Evolutionary conservation across 2,797 vertebrate genomes (phyloP).

Genomic region (Esox lucius): DNA sequence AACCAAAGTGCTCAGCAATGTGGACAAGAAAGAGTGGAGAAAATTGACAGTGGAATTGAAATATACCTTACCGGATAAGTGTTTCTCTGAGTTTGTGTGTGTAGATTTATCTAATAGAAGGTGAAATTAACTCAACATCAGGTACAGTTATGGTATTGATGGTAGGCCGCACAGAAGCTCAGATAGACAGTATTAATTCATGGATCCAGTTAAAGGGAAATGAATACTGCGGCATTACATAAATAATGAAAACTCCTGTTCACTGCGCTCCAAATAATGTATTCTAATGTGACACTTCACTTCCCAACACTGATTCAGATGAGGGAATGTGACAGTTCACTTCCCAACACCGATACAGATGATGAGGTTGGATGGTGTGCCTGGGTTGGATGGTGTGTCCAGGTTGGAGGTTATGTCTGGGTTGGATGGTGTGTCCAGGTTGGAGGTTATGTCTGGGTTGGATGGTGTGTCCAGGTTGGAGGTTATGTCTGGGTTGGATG

Average conservation of each 20-base stretch:
- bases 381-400: no score
- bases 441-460: no score
- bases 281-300: background rate
- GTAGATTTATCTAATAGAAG: constrained; percentile 10
- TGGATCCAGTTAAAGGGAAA: constrained; percentile 32
- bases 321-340: no score
- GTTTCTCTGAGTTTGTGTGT: constrained; percentile 1
- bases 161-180: background rate
- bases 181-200: constrained; percentile 24
- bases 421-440: no score
- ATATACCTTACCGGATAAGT: background rate
- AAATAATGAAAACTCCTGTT: background rate
- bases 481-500: no score
- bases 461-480: no score
- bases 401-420: no score
- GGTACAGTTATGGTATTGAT: background rate
- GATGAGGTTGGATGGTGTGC: no score
- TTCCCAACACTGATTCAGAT: no score
- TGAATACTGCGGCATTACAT: constrained; percentile 27
- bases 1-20: background rate
- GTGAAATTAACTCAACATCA: background rate
- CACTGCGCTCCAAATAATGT: background rate
- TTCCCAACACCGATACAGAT: no score
- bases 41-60: background rate
- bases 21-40: background rate